phyloP scores from a whole-genome alignment of 2,888 invertebrate species.

The Pristionchus maxplancki region DNA sequence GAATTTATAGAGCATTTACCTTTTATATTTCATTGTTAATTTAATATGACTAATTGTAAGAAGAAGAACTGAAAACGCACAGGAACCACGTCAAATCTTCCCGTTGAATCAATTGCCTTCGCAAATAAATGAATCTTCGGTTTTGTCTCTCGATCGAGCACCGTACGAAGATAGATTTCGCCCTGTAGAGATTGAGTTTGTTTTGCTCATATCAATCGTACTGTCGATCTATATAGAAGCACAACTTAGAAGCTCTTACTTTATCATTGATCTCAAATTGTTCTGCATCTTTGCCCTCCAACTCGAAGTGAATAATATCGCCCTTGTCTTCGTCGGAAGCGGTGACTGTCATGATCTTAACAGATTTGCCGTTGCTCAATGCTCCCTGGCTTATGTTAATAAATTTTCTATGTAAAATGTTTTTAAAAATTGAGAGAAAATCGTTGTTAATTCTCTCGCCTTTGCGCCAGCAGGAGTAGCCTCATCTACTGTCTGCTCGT shows the following conservation, averaged over 20 bases:
- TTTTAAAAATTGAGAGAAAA: background rate
- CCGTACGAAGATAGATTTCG: background rate
- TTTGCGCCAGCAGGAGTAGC: background rate
- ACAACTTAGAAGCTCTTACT: background rate
- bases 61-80: no score
- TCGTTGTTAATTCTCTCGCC: background rate
- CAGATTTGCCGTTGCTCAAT: no score
- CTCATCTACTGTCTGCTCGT: background rate
- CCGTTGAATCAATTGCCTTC: background rate
- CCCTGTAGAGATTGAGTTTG: no score
- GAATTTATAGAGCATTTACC: no score
- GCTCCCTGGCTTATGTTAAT: background rate
- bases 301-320: background rate
- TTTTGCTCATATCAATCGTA: no score
- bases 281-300: constrained; percentile 6
- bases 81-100: constrained; percentile 32
- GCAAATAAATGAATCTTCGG: constrained; percentile 9
- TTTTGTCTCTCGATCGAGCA: constrained; percentile 24
- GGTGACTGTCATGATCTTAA: background rate
- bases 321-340: constrained; percentile 16
- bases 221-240: no score
- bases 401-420: background rate
- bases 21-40: no score
- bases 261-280: constrained; percentile 28
- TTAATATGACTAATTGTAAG: no score